These are phyloP conservation scores for Gyps fulvus DNA, from an alignment of 2,113 vertebrate species.

Conservation along the genomic window DNA sequence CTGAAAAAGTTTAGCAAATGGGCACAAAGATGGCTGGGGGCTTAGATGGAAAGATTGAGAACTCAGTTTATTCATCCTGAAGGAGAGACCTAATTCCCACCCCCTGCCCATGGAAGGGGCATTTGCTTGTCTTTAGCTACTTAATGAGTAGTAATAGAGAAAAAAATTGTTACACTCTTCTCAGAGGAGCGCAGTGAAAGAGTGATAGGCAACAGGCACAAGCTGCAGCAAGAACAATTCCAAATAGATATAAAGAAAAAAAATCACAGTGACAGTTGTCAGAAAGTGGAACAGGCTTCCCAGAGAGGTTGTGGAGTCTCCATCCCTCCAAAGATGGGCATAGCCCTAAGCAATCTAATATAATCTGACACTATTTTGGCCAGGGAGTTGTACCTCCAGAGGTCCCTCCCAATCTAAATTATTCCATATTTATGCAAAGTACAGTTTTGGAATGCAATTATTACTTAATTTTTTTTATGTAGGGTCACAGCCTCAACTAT, in stretches of 20 bases:
- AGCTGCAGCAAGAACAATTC: neutral
- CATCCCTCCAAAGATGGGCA: too few relatives aligned
- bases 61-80: neutral
- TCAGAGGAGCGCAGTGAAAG: neutral
- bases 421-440: neutral
- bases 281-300: neutral
- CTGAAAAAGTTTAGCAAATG: neutral
- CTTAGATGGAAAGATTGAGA: accelerated
- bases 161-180: neutral
- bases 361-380: neutral
- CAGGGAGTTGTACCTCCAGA: neutral
- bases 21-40: neutral
- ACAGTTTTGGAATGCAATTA: neutral
- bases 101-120: accelerated
- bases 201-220: neutral
- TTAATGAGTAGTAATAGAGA: neutral
- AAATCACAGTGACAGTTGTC: neutral
- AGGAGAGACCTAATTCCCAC: neutral
- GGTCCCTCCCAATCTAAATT: neutral
- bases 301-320: too few relatives aligned
- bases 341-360: neutral
- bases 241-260: neutral
- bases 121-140: neutral
- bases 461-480: neutral
- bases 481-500: neutral